Evolutionary conservation across 2,888 invertebrate species (phyloP).

Genomic region (Acrocera orbiculus): DNA sequence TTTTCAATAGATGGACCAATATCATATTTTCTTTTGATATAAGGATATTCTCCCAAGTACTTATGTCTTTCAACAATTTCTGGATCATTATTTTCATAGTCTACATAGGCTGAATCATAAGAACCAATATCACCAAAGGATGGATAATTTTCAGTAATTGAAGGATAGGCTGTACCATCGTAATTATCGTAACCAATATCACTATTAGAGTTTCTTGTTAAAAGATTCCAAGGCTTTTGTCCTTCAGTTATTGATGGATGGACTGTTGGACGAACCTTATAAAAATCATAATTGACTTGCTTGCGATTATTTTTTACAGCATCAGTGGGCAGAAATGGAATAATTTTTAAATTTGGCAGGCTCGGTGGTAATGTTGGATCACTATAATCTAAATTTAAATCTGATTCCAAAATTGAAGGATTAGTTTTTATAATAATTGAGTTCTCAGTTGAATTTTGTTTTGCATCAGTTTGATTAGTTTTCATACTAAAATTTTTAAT

Average conservation of each 20-base stretch:
- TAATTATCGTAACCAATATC: constrained; percentile 21
- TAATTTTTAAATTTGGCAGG: constrained; percentile 67
- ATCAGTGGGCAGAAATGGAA: constrained; percentile 73
- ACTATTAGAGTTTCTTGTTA: constrained; percentile 12
- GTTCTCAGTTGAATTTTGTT: constrained; percentile 19
- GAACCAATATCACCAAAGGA: constrained; percentile 9
- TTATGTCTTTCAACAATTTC: no score
- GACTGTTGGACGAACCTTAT: constrained; percentile 11
- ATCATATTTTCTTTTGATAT: no score
- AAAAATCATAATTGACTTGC: constrained; percentile 6
- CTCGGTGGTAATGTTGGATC: constrained; percentile 64
- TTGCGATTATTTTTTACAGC: constrained; percentile 37
- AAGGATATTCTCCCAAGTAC: no score
- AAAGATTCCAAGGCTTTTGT: constrained; percentile 5
- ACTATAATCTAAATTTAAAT: constrained; percentile 51
- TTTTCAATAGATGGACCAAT: neutral
- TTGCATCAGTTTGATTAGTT: no score
- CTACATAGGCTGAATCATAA: constrained; percentile 6
- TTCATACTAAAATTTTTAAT: no score
- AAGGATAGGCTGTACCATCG: constrained; percentile 20
- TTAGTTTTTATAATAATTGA: constrained; percentile 27
- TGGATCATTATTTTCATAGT: constrained; percentile 8
- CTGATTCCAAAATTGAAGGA: constrained; percentile 33
- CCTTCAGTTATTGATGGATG: constrained; percentile 13
- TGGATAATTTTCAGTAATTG: constrained; percentile 17